Conservation (phyloP, 2,113 vertebrate species). For the Micromys minutus region DNA sequence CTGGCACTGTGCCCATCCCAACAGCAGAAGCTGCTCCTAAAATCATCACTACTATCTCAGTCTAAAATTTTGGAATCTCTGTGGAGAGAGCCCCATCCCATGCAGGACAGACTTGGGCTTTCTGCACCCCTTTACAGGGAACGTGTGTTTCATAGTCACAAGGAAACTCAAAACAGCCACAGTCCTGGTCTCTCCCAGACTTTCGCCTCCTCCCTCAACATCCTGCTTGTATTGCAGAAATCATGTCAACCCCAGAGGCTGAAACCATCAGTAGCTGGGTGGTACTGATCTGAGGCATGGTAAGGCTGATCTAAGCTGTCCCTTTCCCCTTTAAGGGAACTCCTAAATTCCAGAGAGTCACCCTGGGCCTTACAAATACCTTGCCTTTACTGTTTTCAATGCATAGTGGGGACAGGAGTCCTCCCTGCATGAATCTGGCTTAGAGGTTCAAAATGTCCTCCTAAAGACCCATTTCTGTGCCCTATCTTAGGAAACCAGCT, state of each 20-base stretch:
- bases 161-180: background rate
- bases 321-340: background rate
- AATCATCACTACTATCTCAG: background rate
- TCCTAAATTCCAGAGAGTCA: background rate
- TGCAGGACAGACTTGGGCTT: background rate
- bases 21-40: constrained; percentile 18
- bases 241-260: background rate
- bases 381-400: background rate
- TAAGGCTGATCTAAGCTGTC: background rate
- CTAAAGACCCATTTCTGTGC: background rate
- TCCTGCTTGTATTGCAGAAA: background rate
- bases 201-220: background rate
- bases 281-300: background rate
- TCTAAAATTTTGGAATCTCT: background rate
- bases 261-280: background rate
- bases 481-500: background rate
- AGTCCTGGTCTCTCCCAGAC: background rate
- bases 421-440: background rate
- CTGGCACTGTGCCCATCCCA: background rate
- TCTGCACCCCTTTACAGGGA: background rate
- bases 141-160: background rate
- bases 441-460: background rate
- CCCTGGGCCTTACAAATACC: background rate
- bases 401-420: background rate
- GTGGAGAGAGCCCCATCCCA: background rate